phyloP scores from a whole-genome alignment of 2,888 invertebrate genomes.

The Netelia melanura region DNA sequence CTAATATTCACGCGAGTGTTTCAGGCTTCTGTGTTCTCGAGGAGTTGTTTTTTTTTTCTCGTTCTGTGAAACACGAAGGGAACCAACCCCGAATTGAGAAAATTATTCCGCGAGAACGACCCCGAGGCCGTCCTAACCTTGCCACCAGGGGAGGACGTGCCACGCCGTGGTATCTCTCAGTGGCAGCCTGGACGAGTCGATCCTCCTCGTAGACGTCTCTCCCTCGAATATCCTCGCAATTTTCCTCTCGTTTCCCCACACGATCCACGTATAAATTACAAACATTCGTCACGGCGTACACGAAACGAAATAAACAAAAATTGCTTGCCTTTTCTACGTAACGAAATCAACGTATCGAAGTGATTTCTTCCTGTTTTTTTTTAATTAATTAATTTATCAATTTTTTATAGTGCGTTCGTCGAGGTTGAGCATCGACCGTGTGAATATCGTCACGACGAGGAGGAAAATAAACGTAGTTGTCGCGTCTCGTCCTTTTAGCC shows the following conservation, averaged over 20 bases:
- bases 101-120: too few relatives aligned
- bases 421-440: background rate
- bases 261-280: background rate
- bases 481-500: too few relatives aligned
- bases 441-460: conserved; percentile 36
- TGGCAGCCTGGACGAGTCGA: conserved; percentile 62
- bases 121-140: conserved; percentile 27
- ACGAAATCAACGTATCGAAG: background rate
- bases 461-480: background rate
- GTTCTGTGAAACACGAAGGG: too few relatives aligned
- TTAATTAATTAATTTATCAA: background rate
- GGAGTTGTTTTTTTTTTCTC: too few relatives aligned
- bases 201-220: background rate
- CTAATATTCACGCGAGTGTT: too few relatives aligned
- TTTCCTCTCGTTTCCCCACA: background rate
- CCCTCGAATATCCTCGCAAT: background rate
- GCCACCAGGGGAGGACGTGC: background rate
- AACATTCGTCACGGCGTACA: too few relatives aligned
- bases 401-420: background rate
- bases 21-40: too few relatives aligned
- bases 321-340: background rate
- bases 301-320: background rate
- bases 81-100: too few relatives aligned
- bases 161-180: conserved; percentile 13
- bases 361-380: background rate